Evolutionary conservation across 37 sponge, comb jelly and placozoan species (phyloP), one percentile per base, ranked within the genome.

Genomic region (Halisarca cf. caerulea): DNA sequence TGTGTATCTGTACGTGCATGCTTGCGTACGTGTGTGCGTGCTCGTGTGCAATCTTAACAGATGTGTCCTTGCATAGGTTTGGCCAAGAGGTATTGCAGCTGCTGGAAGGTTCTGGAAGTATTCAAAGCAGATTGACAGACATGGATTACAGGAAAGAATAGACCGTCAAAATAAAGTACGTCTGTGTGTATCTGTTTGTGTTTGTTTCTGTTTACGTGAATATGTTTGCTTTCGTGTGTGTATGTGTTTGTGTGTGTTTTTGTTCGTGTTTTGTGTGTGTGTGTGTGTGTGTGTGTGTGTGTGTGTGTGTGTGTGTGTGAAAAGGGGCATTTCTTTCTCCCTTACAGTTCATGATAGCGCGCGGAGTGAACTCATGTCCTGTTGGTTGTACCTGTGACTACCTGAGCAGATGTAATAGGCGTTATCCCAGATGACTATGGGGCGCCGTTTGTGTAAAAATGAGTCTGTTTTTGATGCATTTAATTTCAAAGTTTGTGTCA

Each of bases 71-170:
- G n/a, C 42, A 47, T n/a, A 81, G 83, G 61, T 84, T n/a, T 84
- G 85, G 85, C 85, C 85, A 1, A 74, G 85, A 30, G 77, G 85
- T 32, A 80, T 74, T 58, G 85, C 53, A 4, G 85, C 77, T 23
- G 85, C 85, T n/a, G 85, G 85, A 2, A n/a, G 73, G 43, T 84
- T 84, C 59, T 84, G 85, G 85, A 80, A 84, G 4, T 75, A 73
- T 28, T 2, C 30, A 24, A 15, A 27, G 14, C 39, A 42, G 21
- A 25, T 84, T 17, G 41, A 62, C 30, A 24, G 14, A 24, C 20
- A 40, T 3, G 77, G 24, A n/a, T 44, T 74, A 9, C 39, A 44
- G 40, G 59, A 36, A 25, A 73, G 27, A 32, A 28, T 75, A 39
- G 55, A 84, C 59, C 42, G 39, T 54, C 30, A 45, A 39, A 74